These are phyloP conservation scores for Sialis fuliginosa DNA, from an alignment of 2,888 invertebrate species.

Conservation along the genomic window DNA sequence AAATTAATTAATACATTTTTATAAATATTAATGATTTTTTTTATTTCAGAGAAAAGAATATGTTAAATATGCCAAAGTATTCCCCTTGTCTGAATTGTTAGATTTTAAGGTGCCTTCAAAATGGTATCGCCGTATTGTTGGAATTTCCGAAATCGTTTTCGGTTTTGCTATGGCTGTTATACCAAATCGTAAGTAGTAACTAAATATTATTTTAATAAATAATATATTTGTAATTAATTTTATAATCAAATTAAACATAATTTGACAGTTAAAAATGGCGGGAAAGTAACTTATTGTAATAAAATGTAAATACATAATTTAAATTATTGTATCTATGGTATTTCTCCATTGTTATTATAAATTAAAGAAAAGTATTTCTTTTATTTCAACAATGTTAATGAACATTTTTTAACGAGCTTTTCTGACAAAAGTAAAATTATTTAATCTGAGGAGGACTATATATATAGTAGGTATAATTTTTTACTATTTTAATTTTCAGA, in stretches of 20 bases:
- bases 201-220: background rate
- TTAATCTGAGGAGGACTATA: no score
- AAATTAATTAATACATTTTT: background rate
- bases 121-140: conserved; percentile 76
- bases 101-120: conserved; percentile 82
- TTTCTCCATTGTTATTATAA: no score
- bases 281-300: no score
- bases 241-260: no score
- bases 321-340: no score
- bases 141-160: conserved; percentile 67
- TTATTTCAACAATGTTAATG: no score
- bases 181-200: conserved; percentile 53
- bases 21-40: conserved; percentile 8
- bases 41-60: conserved; percentile 75
- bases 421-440: background rate
- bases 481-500: conserved; percentile 37
- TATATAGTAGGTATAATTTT: background rate
- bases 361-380: no score
- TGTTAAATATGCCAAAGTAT: conserved; percentile 91
- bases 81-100: conserved; percentile 62
- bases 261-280: no score
- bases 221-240: background rate
- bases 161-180: conserved; percentile 66
- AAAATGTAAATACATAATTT: no score
- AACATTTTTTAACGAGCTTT: background rate